Conservation (phyloP, 2,113 vertebrate genomes). For the Coregonus clupeaformis region DNA sequence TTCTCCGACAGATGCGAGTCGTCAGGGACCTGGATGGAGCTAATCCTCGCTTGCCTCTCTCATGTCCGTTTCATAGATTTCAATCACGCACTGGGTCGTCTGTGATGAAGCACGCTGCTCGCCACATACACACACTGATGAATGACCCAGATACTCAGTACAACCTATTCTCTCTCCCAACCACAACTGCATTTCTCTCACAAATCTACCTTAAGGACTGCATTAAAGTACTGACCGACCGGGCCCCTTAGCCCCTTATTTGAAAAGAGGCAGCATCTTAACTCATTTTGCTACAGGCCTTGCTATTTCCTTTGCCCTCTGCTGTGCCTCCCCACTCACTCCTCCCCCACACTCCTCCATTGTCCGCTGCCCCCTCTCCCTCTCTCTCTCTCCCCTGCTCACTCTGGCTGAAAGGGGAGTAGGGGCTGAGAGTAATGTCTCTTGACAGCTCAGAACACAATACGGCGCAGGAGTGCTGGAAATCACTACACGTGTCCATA, state of each 20-base stretch:
- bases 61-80: constrained; percentile 54
- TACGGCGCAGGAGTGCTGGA: constrained; percentile 43
- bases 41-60: constrained; percentile 49
- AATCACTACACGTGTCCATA: constrained; percentile 58
- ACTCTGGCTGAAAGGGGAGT: constrained; percentile 37
- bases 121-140: constrained; percentile 14
- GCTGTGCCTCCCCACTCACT: not conserved
- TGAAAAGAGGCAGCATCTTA: constrained; percentile 33
- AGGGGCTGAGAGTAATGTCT: constrained; percentile 54
- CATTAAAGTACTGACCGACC: constrained; percentile 48
- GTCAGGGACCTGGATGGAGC: constrained; percentile 56
- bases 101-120: constrained; percentile 38
- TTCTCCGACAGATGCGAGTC: constrained; percentile 48
- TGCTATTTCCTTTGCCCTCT: not conserved
- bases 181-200: constrained; percentile 29
- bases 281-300: constrained; percentile 35
- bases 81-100: constrained; percentile 43
- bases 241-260: constrained; percentile 32
- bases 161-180: constrained; percentile 33
- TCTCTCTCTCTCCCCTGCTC: constrained; percentile 13
- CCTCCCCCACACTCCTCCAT: constrained; percentile 5
- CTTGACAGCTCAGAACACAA: constrained; percentile 55
- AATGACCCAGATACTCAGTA: constrained; percentile 61
- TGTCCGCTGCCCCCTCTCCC: constrained; percentile 4
- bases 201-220: constrained; percentile 35